Evolutionary conservation across 2,888 invertebrate species (phyloP), one percentile per base, ranked within the genome.

Genomic region (Clanis bilineata): DNA sequence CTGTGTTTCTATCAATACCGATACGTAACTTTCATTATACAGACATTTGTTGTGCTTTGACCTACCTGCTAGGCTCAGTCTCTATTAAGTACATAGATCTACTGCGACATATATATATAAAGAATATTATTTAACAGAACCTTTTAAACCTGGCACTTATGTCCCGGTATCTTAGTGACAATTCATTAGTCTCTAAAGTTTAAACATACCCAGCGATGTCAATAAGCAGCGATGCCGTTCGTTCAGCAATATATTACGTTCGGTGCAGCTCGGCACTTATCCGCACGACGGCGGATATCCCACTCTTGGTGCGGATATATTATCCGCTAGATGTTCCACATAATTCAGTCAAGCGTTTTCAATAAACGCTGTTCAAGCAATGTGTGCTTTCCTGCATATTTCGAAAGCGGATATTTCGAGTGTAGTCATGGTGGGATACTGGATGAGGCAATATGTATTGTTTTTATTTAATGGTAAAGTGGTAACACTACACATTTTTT

Each of bases 301-400:
- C n/a, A 57, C 32, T 5, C 32, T 9, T 43, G 7, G 41, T 41
- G 55, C 45, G 61, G 62, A 63, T 62, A 57, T 60, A 47, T 32
- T 59, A 39, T 58, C 36, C 15, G 43, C 43, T 43, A 22, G 56
- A 32, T 36, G 12, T 36, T 18, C 21, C 23, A 44, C 10, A 39
- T 44, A 21, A 44, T 56, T 56, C 36, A 59, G 41, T 22, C 21
- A 55, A 63, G 32, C 23, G 54, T 18, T 9, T 45, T 55, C 61
- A 47, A 61, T 39, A 41, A 41, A 23, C 56, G 15, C 23, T 47
- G 51, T 51, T 6, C 25, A 7, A 3, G 9, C 51, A 32, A 18
- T 21, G 18, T 51, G 51, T 18, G 41, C 1, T n/a, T 47, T 47
- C 15, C 15, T 25, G 28, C n/a, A 12, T 47, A 25, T 45, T n/a